A percentile compares a stretch with the other conserved stretches of the same genome.
phyloP scores from a whole-genome alignment of 2,888 invertebrate genomes.

The Conchocele bisecta region DNA sequence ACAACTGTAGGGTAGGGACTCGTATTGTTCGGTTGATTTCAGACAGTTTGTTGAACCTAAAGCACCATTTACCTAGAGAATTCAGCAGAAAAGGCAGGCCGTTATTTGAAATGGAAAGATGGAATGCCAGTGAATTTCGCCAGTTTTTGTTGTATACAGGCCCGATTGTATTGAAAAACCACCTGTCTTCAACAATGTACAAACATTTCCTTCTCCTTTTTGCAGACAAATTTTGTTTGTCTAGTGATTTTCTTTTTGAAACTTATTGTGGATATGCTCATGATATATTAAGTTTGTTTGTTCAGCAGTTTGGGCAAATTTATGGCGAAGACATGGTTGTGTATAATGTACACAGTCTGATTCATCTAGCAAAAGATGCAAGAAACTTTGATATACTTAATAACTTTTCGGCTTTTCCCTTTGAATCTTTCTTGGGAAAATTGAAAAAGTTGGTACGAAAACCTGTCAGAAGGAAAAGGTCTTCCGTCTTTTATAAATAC shows the following conservation, averaged over 20 bases:
- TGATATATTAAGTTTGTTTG: conserved; percentile 65
- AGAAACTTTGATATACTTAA: conserved; percentile 73
- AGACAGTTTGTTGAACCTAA: conserved; percentile 5
- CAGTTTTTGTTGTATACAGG: conserved; percentile 70
- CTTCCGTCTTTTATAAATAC: neutral
- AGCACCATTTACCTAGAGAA: conserved; percentile 46
- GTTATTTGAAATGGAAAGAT: conserved; percentile 62
- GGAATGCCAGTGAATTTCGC: conserved; percentile 75
- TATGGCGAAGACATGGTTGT: conserved; percentile 77
- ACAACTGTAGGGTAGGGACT: neutral
- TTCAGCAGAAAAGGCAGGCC: conserved; percentile 70
- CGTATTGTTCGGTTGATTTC: neutral
- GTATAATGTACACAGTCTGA: conserved; percentile 80
- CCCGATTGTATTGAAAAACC: conserved; percentile 60
- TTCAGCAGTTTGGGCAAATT: conserved; percentile 64
- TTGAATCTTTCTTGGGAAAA: conserved; percentile 76
- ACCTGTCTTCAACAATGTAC: conserved; percentile 47
- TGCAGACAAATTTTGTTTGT: conserved; percentile 59
- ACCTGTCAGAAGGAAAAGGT: conserved; percentile 42
- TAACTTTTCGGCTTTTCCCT: conserved; percentile 77
- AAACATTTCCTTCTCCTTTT: conserved; percentile 43
- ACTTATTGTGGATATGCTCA: conserved; percentile 58
- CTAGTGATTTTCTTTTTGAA: conserved; percentile 48
- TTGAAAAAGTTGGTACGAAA: conserved; percentile 53
- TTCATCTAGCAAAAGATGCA: conserved; percentile 79